These are phyloP conservation scores for Thalpophila matura DNA, from an alignment of 2,888 invertebrate species.

Conservation along the genomic window DNA sequence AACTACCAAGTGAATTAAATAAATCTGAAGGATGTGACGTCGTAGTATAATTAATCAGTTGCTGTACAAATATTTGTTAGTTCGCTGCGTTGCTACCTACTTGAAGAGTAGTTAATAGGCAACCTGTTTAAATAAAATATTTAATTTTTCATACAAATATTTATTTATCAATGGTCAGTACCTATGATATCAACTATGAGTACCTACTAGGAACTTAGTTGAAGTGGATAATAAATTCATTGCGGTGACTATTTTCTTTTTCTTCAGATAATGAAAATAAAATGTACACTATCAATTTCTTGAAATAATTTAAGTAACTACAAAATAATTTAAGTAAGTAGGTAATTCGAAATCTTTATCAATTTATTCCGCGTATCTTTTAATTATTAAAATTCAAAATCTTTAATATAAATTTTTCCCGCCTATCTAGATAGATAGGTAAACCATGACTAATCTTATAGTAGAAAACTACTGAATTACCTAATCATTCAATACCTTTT, in stretches of 20 bases:
- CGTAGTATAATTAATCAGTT: slow-evolving; percentile 24
- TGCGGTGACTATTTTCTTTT: no score
- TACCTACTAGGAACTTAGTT: no score
- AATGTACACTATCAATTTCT: no score
- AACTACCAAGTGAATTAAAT: slow-evolving; percentile 8
- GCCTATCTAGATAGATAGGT: neutral
- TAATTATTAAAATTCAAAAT: neutral
- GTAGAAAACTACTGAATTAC: slow-evolving; percentile 37
- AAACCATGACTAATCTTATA: slow-evolving; percentile 9
- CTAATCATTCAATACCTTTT: no score
- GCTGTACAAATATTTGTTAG: slow-evolving; percentile 11
- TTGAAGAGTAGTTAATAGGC: slow-evolving; percentile 19
- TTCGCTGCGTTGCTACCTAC: slow-evolving; percentile 18
- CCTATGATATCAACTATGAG: neutral
- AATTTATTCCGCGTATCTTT: no score
- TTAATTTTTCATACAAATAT: slow-evolving; percentile 26
- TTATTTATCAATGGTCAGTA: neutral
- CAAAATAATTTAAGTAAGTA: no score
- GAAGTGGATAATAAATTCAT: neutral
- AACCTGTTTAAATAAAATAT: slow-evolving; percentile 37
- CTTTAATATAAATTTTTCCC: neutral
- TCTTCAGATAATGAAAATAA: no score
- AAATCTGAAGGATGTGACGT: slow-evolving; percentile 8
- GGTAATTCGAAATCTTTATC: no score
- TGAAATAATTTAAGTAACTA: no score